phyloP scores from a whole-genome alignment of 2,113 vertebrate species.

The Orcinus orca region DNA sequence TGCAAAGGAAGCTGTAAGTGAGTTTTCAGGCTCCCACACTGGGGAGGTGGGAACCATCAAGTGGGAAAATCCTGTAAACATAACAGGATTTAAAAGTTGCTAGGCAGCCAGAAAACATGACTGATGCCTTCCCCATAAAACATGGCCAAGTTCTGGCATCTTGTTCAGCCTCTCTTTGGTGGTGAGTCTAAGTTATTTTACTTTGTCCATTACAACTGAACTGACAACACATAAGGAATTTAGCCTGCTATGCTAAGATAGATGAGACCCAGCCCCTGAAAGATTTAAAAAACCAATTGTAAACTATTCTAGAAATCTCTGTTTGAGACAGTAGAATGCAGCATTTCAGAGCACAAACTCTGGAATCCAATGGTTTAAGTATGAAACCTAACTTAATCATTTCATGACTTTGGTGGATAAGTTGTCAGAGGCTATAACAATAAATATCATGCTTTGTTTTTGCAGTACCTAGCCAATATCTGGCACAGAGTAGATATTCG shows the following conservation, averaged over 20 bases:
- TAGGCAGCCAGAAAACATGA: not conserved
- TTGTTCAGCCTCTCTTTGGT: not conserved
- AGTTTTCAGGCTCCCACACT: not conserved
- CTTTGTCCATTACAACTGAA: not conserved
- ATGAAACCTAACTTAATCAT: not conserved
- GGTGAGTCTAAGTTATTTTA: not conserved
- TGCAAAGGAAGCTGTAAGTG: not conserved
- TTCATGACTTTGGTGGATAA: not conserved
- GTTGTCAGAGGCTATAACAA: not conserved
- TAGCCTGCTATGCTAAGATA: not conserved
- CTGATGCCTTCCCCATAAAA: not conserved
- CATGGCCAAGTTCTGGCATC: not conserved
- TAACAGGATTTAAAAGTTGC: not conserved
- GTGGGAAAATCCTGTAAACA: not conserved
- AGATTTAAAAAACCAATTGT: not conserved
- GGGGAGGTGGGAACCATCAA: not conserved
- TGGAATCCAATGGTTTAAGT: not conserved
- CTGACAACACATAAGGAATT: not conserved
- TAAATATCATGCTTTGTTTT: not conserved
- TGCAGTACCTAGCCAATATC: not conserved
- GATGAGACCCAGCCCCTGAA: not conserved
- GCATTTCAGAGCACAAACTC: not conserved
- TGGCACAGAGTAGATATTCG: not conserved
- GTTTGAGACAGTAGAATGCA: not conserved
- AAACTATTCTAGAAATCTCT: not conserved